Evolutionary conservation across 2,113 vertebrate species (phyloP).

Genomic region (Microcebus griseorufus): DNA sequence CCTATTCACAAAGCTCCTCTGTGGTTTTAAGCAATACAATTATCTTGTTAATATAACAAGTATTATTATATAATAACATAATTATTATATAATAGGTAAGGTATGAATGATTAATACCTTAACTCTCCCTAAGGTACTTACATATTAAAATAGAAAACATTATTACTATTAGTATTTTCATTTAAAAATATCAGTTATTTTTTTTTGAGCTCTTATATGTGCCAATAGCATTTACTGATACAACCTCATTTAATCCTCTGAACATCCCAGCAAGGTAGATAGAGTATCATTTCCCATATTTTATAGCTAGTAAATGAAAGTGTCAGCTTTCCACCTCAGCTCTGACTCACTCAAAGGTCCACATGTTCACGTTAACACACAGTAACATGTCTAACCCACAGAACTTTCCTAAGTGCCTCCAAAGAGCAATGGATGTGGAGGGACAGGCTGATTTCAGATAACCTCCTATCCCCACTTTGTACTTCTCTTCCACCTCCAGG

Average conservation of each 20-base stretch:
- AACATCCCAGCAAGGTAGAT: not conserved
- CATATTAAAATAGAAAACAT: conserved; percentile 42
- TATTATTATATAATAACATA: no score
- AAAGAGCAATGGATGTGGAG: not conserved
- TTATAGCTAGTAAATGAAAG: not conserved
- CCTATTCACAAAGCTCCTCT: not conserved
- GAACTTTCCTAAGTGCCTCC: not conserved
- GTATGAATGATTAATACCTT: conserved; percentile 1
- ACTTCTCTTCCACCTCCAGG: not conserved
- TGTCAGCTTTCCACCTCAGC: not conserved
- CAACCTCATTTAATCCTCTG: not conserved
- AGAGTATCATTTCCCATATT: not conserved
- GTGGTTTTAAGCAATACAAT: not conserved
- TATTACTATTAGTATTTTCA: conserved; percentile 20
- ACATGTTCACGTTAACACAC: not conserved
- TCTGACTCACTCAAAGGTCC: not conserved
- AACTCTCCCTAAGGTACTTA: not conserved
- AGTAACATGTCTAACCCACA: not conserved
- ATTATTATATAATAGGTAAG: not conserved
- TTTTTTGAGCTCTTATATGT: not conserved
- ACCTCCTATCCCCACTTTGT: not conserved
- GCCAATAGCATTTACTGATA: not conserved
- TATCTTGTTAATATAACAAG: not conserved
- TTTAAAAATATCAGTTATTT: conserved; percentile 16
- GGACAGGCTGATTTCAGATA: not conserved